Evolutionary conservation across 92 coral and sea anemone species (phyloP).

Genomic region (Epizoanthus stellaris): DNA sequence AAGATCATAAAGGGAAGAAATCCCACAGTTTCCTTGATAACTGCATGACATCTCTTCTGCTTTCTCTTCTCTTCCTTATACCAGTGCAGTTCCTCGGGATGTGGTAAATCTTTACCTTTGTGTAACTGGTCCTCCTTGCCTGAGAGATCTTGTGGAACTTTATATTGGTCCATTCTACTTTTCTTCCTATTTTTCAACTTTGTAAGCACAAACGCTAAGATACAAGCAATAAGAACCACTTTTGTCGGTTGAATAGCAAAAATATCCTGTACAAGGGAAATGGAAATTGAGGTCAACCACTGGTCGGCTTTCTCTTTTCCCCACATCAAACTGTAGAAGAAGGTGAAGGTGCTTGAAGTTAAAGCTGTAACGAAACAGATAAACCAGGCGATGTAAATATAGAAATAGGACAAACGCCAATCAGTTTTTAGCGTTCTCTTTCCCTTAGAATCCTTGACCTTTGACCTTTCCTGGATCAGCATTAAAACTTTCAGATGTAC

Average conservation of each 20-base stretch:
- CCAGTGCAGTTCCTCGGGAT: slow-evolving; percentile 5
- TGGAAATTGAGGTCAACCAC: slow-evolving; percentile 61
- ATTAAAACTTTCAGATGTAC: too few species aligned
- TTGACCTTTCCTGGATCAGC: not conserved
- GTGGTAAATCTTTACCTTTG: not conserved
- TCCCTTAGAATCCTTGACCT: too few species aligned
- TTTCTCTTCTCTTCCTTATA: slow-evolving; percentile 31
- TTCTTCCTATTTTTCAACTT: not conserved
- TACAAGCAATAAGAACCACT: slow-evolving; percentile 46
- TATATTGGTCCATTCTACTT: not conserved
- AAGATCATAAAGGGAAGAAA: slow-evolving; percentile 38
- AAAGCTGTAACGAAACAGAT: slow-evolving; percentile 51
- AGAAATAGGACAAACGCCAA: slow-evolving; percentile 61
- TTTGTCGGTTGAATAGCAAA: slow-evolving; percentile 59
- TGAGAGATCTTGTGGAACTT: not conserved
- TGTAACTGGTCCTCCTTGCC: not conserved
- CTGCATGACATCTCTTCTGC: slow-evolving; percentile 21
- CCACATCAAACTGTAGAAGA: slow-evolving; percentile 72
- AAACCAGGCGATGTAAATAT: slow-evolving; percentile 67
- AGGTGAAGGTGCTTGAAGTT: slow-evolving; percentile 62
- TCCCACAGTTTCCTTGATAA: slow-evolving; percentile 7
- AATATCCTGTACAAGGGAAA: slow-evolving; percentile 59
- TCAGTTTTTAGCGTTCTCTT: slow-evolving; percentile 6
- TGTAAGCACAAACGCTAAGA: slow-evolving; percentile 34
- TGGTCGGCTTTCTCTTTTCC: slow-evolving; percentile 62